These are phyloP conservation scores for Agapostemon virescens DNA, from an alignment of 2,888 invertebrate genomes.

Conservation along the genomic window DNA sequence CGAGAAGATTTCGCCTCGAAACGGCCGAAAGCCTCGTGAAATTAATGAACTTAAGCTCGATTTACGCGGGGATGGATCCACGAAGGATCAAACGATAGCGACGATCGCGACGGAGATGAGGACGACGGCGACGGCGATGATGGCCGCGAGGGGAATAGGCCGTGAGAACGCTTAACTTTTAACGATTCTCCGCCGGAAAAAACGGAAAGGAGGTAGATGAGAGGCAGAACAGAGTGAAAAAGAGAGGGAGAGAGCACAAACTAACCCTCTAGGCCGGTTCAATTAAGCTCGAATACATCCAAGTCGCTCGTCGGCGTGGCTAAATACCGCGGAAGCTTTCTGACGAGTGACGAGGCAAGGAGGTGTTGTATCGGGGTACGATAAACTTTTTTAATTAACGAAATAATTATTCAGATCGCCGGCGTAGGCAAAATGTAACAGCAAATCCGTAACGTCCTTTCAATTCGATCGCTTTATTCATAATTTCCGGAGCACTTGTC, in stretches of 20 bases:
- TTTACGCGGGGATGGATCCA: constrained; percentile 63
- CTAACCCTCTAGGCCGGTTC: constrained; percentile 64
- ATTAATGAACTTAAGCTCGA: constrained; percentile 76
- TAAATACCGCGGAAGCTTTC: constrained; percentile 54
- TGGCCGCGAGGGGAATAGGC: constrained; percentile 54
- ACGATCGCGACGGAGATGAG: constrained; percentile 39
- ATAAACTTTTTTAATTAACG: constrained; percentile 63
- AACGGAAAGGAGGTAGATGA: constrained; percentile 6
- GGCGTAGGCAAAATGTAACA: constrained; percentile 28
- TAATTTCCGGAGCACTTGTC: constrained; percentile 55
- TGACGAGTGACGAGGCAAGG: constrained; percentile 45
- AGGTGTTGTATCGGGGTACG: constrained; percentile 58
- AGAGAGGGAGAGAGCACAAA: constrained; percentile 40
- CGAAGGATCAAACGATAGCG: constrained; percentile 65
- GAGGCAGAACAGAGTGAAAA: not conserved
- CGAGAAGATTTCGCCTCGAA: constrained; percentile 68
- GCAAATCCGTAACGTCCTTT: constrained; percentile 45
- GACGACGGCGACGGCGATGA: constrained; percentile 50
- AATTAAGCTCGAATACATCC: constrained; percentile 63
- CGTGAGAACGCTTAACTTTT: constrained; percentile 68
- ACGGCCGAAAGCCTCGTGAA: constrained; percentile 70
- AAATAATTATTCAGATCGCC: constrained; percentile 59
- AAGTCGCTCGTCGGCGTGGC: constrained; percentile 47
- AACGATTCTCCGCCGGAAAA: constrained; percentile 62
- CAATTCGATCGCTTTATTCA: constrained; percentile 36